A percentile compares a stretch with the other conserved stretches of the same genome.
phyloP scores from a whole-genome alignment of 2,797 vertebrate species.

The Poecile montanus region DNA sequence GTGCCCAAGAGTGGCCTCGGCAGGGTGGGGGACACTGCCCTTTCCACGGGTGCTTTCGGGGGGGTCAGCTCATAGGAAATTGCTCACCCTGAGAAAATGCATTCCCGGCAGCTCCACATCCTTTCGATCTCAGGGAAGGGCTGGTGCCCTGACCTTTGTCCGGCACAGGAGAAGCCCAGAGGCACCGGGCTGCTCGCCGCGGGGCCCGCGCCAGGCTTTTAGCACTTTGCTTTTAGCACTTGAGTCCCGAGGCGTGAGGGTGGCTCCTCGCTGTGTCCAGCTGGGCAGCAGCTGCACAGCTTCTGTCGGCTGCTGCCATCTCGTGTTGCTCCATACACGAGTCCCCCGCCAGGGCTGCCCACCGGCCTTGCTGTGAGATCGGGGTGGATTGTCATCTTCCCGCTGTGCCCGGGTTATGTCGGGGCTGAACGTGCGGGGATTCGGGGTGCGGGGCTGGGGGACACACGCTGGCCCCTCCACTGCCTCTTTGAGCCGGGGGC shows the following conservation, averaged over 20 bases:
- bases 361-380: neutral
- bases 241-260: neutral
- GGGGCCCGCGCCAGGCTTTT: neutral
- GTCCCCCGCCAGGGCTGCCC: neutral
- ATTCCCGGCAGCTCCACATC: constrained; percentile 55
- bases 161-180: neutral
- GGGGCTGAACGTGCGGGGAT: fast-evolving
- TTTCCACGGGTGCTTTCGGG: neutral
- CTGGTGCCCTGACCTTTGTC: constrained; percentile 48
- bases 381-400: neutral
- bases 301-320: constrained; percentile 56
- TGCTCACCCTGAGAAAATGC: constrained; percentile 62
- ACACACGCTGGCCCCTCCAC: fast-evolving
- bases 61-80: constrained; percentile 47
- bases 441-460: neutral
- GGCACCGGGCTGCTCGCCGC: neutral
- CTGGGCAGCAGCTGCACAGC: neutral
- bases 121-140: constrained; percentile 19
- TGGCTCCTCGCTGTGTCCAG: neutral
- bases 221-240: neutral
- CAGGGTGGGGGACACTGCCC: neutral
- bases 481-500: neutral
- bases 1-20: neutral
- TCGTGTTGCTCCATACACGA: neutral
- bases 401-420: fast-evolving